Base-by-base conservation (phyloP, 2,797 vertebrate genomes). In the Diplodus puntazzo region DNA sequence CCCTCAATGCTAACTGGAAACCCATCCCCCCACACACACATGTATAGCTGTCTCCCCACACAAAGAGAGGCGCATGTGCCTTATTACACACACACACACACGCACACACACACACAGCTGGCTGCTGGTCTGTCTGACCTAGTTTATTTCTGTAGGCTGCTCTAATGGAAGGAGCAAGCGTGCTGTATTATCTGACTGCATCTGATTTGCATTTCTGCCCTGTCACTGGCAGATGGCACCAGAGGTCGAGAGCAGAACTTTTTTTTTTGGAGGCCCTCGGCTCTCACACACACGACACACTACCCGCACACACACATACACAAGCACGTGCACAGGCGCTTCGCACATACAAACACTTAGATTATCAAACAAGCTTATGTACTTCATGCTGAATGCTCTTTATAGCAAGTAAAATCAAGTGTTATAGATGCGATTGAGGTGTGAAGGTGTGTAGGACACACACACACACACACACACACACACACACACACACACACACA, bases 161-260 rank as follows among this genome's bases (percentile, higher is more conserved):
- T 91, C 87, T 93, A 93, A 94, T 92, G 91, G 91, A 93, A 87
- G 87, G 85, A 91, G 86, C 77, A 62, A 86, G 88, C 39, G n/a
- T 68, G 73, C 49, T 85, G 90, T 87, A 90, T 91, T 92, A 88
- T 92, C 86, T 88, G 89, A 81, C 88, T 92, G 88, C 77, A 78
- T 91, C 89, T 92, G 85, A 94, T 94, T 94, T 94, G 92, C 92
- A 93, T 94, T 94, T 95, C 92, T 93, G 91, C 90, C 86, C 89
- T 84, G 88, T 94, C 93, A 94, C 94, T 94, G 92, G 89, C 93
- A 95, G 94, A 94, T 95, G 94, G 94, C 94, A 95, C 92, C 92
- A 95, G 86, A 95, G 94, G 92, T 94, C 77, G 91, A 85, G 81
- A 88, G 85, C 75, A 63, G 46, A 80, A 87, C 75, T 86, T 84